Evolutionary conservation across 53 echinoderm and acorn worm species (phyloP).

Genomic region (Mesocentrotus franciscanus): DNA sequence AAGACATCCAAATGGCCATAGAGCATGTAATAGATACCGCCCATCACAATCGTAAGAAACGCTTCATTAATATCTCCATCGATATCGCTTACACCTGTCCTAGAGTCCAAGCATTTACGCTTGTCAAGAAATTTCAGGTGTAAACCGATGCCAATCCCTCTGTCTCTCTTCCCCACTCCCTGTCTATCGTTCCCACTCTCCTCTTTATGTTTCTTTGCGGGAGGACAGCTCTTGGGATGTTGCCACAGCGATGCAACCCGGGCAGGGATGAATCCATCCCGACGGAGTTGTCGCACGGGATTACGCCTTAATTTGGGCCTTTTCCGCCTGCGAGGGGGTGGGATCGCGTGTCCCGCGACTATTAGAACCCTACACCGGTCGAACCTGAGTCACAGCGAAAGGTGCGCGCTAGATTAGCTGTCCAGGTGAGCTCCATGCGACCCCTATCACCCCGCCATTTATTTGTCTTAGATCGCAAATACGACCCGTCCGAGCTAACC

Average conservation of each 20-base stretch:
- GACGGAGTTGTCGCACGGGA: conserved; percentile 53
- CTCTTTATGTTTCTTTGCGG: background rate
- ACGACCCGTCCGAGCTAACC: conserved; percentile 15
- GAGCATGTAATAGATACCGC: conserved; percentile 26
- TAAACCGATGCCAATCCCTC: conserved; percentile 15
- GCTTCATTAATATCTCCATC: conserved; percentile 62
- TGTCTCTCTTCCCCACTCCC: background rate
- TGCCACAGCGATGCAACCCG: background rate
- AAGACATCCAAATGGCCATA: conserved; percentile 16
- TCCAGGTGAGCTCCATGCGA: conserved; percentile 15
- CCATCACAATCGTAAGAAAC: conserved; percentile 52
- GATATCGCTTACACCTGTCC: conserved; percentile 53
- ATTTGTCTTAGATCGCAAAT: conserved; percentile 54
- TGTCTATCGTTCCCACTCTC: background rate
- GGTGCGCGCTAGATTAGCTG: conserved; percentile 51
- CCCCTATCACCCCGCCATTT: conserved; percentile 47
- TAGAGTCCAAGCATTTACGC: conserved; percentile 25
- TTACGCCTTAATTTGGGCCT: conserved; percentile 63
- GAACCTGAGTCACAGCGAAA: conserved; percentile 50
- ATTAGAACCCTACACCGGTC: conserved; percentile 50
- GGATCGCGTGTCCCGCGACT: conserved; percentile 53
- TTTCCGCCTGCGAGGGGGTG: conserved; percentile 47
- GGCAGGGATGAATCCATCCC: conserved; percentile 38
- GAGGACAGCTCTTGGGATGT: conserved; percentile 14
- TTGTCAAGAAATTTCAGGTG: conserved; percentile 65